Base-by-base conservation (phyloP, 2,888 invertebrate genomes). In the Microplitis manilae region DNA sequence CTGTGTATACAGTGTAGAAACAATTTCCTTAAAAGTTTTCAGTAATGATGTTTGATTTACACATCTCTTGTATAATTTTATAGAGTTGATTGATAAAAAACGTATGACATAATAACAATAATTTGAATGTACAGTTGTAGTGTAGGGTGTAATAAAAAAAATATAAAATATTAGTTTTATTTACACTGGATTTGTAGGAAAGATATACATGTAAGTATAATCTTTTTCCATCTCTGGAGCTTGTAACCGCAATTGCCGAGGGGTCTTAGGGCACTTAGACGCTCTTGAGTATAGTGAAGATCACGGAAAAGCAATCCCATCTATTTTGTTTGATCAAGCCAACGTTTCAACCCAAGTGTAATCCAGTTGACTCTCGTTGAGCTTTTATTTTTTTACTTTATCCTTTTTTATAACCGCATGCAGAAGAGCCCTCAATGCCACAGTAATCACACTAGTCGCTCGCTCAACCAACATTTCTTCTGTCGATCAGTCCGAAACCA, bases 11-110 rank as follows among this genome's bases (percentile, higher is more conserved):
- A 74, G 72, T 79, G 81, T 81, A 79, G 80, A 82, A 81, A 81
- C 76, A 74, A 78, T 80, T 81, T 82, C 80, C 82, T 81, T 75
- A 68, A 73, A 75, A 79, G 79, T 80, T 78, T 81, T 81, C 80
- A 77, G 79, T 78, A 81, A 83, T 81, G 78, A 81, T 82, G 82
- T 84, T 83, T 84, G 84, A 87, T 86, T 86, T 87, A 86, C 86
- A 83, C 80, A 81, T 83, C 68, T 59, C 62, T 38, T 40, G 74
- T 41, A 68, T 39, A 40, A 76, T 76, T 75, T 65, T 75, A 64
- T 69, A 39, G 60, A 30, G 15, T 70, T 13, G 9, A 13, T 1
- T 4, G 13, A 50, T 50, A 9, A 70, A 65, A 17, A 65, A 17
- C 40, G 30, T 50, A 20, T 17, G 20, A 70, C 1, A 13, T 8